Percentiles rank a stretch among this genome's conserved stretches.
phyloP scores from a whole-genome alignment of 2,113 vertebrate species.

The Calonectris borealis region DNA sequence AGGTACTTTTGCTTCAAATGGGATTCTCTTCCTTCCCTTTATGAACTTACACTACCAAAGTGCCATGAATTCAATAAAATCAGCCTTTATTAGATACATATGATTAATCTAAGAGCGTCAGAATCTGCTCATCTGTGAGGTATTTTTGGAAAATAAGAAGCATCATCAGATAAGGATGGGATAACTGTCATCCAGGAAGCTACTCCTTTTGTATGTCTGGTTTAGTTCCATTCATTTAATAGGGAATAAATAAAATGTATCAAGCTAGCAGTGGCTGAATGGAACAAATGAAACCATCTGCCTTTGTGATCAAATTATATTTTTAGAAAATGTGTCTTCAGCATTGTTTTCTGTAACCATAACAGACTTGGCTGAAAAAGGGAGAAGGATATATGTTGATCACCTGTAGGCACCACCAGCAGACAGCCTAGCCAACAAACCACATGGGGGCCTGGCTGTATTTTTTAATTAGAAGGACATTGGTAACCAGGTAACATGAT shows the following conservation, averaged over 20 bases:
- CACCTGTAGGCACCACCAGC: background rate
- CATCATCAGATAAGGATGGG: background rate
- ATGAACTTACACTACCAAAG: background rate
- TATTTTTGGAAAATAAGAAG: background rate
- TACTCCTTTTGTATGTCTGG: background rate
- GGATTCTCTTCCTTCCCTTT: background rate
- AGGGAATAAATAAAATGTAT: background rate
- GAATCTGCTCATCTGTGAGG: background rate
- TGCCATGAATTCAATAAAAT: background rate
- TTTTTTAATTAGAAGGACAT: background rate
- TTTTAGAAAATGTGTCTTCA: background rate
- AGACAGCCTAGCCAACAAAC: background rate
- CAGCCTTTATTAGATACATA: background rate
- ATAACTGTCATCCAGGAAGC: background rate
- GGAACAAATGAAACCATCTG: background rate
- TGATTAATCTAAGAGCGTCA: background rate
- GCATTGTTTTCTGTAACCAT: background rate
- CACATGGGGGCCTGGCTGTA: background rate
- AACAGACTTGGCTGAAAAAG: background rate
- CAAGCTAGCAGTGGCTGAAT: background rate
- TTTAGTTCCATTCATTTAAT: background rate
- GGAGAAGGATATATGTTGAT: background rate
- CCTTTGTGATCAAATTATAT: background rate
- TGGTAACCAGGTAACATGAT: background rate
- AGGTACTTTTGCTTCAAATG: background rate